A percentile compares a stretch with the other conserved stretches of the same genome.
Evolutionary conservation across 2,888 invertebrate genomes (phyloP).

Genomic region (Caenorhabditis macrosperma): DNA sequence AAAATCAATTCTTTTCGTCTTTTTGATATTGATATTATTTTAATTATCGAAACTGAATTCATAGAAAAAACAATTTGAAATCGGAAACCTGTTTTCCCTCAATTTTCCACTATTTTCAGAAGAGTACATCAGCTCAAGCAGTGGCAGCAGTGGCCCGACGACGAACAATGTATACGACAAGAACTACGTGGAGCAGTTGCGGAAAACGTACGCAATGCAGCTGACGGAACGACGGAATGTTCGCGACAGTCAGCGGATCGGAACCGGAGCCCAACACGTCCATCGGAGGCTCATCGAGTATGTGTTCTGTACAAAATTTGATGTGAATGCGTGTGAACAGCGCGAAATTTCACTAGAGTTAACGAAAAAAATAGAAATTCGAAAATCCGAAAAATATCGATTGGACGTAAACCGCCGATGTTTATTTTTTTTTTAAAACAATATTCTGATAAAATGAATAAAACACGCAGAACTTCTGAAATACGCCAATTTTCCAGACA

Average conservation of each 20-base stretch:
- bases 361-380: neutral
- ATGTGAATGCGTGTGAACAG: neutral
- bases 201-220: slow-evolving; percentile 8
- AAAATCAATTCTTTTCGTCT: too few species aligned
- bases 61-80: too few species aligned
- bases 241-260: slow-evolving; percentile 15
- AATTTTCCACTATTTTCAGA: too few species aligned
- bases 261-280: slow-evolving; percentile 7
- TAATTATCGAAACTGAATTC: too few species aligned
- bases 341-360: too few species aligned
- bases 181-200: slow-evolving; percentile 25
- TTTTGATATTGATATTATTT: too few species aligned
- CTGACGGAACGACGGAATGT: slow-evolving; percentile 12
- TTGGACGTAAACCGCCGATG: too few species aligned
- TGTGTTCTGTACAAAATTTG: neutral
- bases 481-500: slow-evolving; percentile 24
- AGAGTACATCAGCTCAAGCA: too few species aligned
- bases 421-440: too few species aligned
- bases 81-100: too few species aligned
- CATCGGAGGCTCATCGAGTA: slow-evolving; percentile 24
- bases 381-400: neutral
- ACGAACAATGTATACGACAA: slow-evolving; percentile 5
- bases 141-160: too few species aligned
- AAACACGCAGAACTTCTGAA: neutral
- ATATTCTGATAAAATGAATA: too few species aligned